These are phyloP conservation scores for Colaptes auratus DNA, from an alignment of 2,113 vertebrate genomes.

Conservation along the genomic window DNA sequence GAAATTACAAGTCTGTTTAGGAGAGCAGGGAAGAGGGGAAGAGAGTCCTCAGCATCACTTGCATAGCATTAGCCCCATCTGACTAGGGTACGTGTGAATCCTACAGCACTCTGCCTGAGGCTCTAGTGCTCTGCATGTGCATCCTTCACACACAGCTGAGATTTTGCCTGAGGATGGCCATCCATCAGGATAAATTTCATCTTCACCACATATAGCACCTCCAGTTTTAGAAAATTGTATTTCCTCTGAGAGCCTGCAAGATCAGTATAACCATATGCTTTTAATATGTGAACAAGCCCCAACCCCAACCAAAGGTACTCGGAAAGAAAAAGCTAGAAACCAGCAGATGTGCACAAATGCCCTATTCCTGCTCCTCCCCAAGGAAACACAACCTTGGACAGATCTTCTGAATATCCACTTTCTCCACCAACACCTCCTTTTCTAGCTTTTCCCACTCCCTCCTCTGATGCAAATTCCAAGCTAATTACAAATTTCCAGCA, in stretches of 20 bases:
- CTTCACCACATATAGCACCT: neutral
- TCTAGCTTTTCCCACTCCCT: neutral
- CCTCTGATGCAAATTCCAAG: neutral
- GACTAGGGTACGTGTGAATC: neutral
- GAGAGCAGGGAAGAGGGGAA: neutral
- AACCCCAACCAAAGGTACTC: neutral
- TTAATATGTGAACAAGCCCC: neutral
- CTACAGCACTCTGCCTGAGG: neutral
- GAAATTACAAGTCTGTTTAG: slow-evolving; percentile 9
- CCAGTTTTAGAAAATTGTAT: neutral
- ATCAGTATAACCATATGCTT: neutral
- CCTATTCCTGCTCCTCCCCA: neutral
- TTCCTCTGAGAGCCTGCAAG: neutral
- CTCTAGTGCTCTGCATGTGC: neutral
- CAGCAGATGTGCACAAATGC: neutral
- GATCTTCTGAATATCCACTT: neutral
- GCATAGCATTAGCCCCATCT: neutral
- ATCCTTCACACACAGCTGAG: neutral
- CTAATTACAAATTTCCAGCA: neutral
- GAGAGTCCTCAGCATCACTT: neutral
- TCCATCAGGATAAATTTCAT: neutral
- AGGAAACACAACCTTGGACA: neutral
- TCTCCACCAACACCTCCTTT: neutral
- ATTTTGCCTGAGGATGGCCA: neutral
- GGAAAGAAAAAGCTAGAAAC: neutral